Base-by-base conservation (phyloP, 37 sponge, comb jelly and placozoan species). In the Petrosia ficiformis region DNA sequence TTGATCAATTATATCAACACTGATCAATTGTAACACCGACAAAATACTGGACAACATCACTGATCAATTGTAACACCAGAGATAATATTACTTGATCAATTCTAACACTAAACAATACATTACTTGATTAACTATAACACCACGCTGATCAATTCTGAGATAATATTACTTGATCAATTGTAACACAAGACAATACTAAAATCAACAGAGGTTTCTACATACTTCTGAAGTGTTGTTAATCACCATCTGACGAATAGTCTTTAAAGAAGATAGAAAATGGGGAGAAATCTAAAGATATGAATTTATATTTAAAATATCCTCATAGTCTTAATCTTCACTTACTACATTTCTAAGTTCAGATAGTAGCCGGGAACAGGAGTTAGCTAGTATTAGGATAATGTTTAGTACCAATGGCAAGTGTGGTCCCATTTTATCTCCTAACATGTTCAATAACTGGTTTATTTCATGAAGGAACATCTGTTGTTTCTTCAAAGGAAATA, bases 401-500 rank as follows among this genome's bases (percentile, higher is more conserved):
- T 65, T 31, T 39, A 84, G 34, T 35, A 92, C 66, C 3, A 28
- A 42, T 39, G 39, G 29, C 28, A 87, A 59, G 77, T 70, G 57
- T 4, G 89, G 85, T 36, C 37, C 42, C 36, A 92, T 34, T 42
- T 74, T 37, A 4, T 66, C n/a, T 1, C 80, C 69, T 28, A 93
- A 52, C 14, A 39, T 39, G 4, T 84, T 26, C n/a, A 89, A 39
- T 82, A 93, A 64, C 64, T 89, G 90, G 0, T 71, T 70, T 8
- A 84, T 29, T 66, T 85, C 61, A 42, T 73, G 67, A 39, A 91
- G 80, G 73, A 91, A 91, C 1, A 90, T 86, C 52, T 85, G 86
- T 59, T 93, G 93, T 67, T 81, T 88, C 65, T 67, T 84, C 37
- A 93, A 71, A 33, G 93, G 86, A 34, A 93, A 61, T 10, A 84